Conservation (phyloP, 2,113 vertebrate genomes). For the Orthochromis indermauri region DNA sequence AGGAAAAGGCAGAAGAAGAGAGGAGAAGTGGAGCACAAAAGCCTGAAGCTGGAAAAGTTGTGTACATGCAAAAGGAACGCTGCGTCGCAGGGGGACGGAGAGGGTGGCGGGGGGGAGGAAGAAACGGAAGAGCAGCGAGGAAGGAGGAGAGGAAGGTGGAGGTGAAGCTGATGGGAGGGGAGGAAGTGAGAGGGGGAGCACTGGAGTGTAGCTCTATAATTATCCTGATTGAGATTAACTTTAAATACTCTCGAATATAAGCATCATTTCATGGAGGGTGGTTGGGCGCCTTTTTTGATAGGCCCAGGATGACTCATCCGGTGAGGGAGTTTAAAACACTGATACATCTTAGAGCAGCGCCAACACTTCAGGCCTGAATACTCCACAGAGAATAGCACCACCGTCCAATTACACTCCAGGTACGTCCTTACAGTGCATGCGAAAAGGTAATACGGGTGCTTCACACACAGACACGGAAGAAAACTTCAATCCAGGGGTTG, state of each 20-base stretch:
- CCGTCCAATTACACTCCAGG: slow-evolving; percentile 40
- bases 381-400: slow-evolving; percentile 39
- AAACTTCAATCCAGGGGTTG: slow-evolving; percentile 10
- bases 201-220: slow-evolving; percentile 56
- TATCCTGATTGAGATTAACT: slow-evolving; percentile 74
- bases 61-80: slow-evolving; percentile 21
- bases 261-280: slow-evolving; percentile 51
- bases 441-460: not conserved
- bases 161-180: slow-evolving; percentile 25
- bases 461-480: not conserved
- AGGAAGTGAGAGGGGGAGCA: slow-evolving; percentile 19
- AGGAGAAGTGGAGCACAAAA: slow-evolving; percentile 17
- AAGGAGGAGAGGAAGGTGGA: not conserved
- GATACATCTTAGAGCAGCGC: slow-evolving; percentile 22
- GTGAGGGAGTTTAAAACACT: slow-evolving; percentile 35
- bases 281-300: slow-evolving; percentile 13
- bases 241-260: slow-evolving; percentile 66
- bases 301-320: slow-evolving; percentile 52
- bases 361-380: slow-evolving; percentile 30
- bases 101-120: not conserved
- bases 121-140: not conserved
- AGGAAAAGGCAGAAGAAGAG: not conserved
- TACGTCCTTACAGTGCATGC: slow-evolving; percentile 1
- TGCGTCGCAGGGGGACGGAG: slow-evolving; percentile 24
- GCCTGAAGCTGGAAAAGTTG: slow-evolving; percentile 29